Evolutionary conservation across 1,140 invertebrate species (phyloP), one percentile per base, ranked within the genome.

Genomic region (Anoplolepis gracilipes): DNA sequence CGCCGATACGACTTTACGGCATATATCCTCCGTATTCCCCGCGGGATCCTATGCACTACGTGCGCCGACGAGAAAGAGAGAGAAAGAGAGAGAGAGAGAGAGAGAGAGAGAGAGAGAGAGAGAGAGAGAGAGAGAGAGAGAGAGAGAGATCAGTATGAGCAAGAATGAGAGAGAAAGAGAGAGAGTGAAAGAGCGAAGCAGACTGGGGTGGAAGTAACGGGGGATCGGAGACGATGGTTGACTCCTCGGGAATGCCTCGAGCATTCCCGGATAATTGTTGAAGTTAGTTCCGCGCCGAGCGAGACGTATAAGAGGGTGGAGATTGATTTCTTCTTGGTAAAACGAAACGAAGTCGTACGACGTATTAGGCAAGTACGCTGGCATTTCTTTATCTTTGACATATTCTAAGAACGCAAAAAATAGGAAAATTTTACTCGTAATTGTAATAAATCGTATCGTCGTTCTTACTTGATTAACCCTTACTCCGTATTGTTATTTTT

Each of bases 1-100:
- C 86, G 86, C 81, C 86, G 87, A 89, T 87, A 89, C 85, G 86
- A 87, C 85, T 87, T 88, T 88, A 88, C 87, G 87, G 70, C 86
- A 75, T 85, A 85, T 85, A 87, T 87, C 85, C 81, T 86, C 67
- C 79, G 79, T 86, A 86, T 84, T 86, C 79, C 78, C 82, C 53
- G 46, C 65, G 64, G 86, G 72, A 85, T 75, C 28, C 57, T 73
- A 30, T 49, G 61, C 57, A n/a, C 69, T 73, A 82, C 79, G 69
- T 84, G 53, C 64, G 36, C 53, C n/a, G 67, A 25, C 33, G 30
- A 11, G 39, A 42, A 30, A 62, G 46, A 84, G 81, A 49, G 42
- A 64, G 19, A 59, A 30, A 28, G 65, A 16, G 49, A 39, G 61
- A 28, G 28, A 77, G 61, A 62, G 22, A 59, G 75, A n/a, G 19